Evolutionary conservation across 2,113 vertebrate species (phyloP).

Genomic region (Rhynchomys soricoides): DNA sequence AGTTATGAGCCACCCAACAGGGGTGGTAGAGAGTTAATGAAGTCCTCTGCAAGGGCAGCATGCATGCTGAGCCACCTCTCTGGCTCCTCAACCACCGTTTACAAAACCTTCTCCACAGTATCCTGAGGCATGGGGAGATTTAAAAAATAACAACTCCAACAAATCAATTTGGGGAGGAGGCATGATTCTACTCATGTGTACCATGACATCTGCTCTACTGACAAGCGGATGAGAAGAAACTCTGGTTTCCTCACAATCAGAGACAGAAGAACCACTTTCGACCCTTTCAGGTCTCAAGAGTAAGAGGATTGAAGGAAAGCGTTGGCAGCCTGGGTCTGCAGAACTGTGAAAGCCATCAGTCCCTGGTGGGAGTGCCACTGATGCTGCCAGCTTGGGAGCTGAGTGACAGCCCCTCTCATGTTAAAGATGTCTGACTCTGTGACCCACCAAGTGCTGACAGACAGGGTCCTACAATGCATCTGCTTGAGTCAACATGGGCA

Average conservation of each 20-base stretch:
- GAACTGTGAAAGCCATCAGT: not conserved
- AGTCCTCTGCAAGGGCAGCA: not conserved
- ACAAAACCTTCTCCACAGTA: not conserved
- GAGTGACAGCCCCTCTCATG: not conserved
- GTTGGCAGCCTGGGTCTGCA: not conserved
- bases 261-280: not conserved
- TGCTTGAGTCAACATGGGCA: too few relatives aligned
- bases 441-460: not conserved
- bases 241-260: not conserved
- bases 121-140: not conserved
- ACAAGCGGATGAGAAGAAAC: not conserved
- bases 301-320: not conserved
- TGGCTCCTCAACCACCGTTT: not conserved
- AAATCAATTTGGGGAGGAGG: not conserved
- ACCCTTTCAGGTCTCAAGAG: not conserved
- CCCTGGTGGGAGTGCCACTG: accelerated
- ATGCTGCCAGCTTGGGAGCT: accelerated
- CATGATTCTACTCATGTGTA: not conserved
- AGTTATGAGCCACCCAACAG: not conserved
- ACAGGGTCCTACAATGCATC: accelerated
- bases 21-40: not conserved
- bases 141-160: not conserved
- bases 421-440: too few relatives aligned
- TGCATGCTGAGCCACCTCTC: too few relatives aligned
- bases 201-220: too few relatives aligned